Conservation (phyloP, 2,113 vertebrate genomes). For the Phalacrocorax carbo region DNA sequence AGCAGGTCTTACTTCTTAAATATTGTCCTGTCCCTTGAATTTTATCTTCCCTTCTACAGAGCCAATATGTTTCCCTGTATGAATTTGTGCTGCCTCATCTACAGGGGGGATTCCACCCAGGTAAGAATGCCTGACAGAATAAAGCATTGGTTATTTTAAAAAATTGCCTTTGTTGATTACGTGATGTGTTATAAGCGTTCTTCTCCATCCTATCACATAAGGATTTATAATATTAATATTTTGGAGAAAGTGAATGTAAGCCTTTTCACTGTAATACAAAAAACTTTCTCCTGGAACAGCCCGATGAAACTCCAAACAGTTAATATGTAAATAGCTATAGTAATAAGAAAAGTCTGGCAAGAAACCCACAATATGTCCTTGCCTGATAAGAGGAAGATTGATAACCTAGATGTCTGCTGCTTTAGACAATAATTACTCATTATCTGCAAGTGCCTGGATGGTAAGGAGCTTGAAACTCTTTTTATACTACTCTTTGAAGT, state of each 20-base stretch:
- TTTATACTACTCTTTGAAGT: slow-evolving; percentile 14
- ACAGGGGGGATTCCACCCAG: neutral
- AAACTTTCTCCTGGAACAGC: neutral
- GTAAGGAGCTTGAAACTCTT: slow-evolving; percentile 9
- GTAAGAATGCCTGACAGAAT: neutral
- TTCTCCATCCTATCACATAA: neutral
- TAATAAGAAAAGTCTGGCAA: neutral
- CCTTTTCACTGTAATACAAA: neutral
- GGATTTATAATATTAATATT: neutral
- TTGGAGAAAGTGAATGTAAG: neutral
- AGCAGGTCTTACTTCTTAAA: neutral
- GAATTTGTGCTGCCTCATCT: neutral
- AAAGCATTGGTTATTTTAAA: neutral
- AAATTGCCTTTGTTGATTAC: neutral
- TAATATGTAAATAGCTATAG: neutral
- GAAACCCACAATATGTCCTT: neutral
- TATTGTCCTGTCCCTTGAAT: neutral
- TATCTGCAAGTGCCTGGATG: neutral
- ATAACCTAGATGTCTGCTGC: slow-evolving; percentile 19
- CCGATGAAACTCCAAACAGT: neutral
- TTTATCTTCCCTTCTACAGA: neutral
- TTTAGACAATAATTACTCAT: slow-evolving; percentile 46
- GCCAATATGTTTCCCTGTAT: neutral
- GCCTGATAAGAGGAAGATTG: slow-evolving; percentile 15
- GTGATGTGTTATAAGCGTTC: neutral